phyloP scores from a whole-genome alignment of 1,140 invertebrate species.

The Choristoneura fumiferana region DNA sequence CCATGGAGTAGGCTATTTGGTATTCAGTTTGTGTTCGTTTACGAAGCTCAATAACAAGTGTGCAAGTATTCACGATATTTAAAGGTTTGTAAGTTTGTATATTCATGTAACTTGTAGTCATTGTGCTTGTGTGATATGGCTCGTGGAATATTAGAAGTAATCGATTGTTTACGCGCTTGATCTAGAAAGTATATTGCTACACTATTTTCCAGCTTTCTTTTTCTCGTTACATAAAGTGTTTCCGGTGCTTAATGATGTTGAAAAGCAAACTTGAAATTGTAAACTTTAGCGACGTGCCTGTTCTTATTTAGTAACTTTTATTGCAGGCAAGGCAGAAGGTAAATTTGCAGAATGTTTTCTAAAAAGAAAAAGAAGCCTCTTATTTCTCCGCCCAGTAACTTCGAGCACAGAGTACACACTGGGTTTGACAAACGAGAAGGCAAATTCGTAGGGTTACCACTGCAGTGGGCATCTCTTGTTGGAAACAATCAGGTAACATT shows the following conservation, averaged over 20 bases:
- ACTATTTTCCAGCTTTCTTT: constrained; percentile 26
- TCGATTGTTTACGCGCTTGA: constrained; percentile 14
- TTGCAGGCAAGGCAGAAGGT: constrained; percentile 2
- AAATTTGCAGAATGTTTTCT: constrained; percentile 84
- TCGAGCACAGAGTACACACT: constrained; percentile 98
- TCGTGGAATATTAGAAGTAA: constrained; percentile 9
- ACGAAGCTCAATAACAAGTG: constrained; percentile 14
- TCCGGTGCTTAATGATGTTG: constrained; percentile 2
- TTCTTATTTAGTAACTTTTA: background rate
- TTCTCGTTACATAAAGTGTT: constrained; percentile 23
- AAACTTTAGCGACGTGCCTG: constrained; percentile 6
- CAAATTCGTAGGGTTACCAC: constrained; percentile 96
- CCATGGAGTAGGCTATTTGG: constrained; percentile 36
- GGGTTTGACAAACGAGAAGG: constrained; percentile 97
- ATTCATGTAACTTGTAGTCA: constrained; percentile 7
- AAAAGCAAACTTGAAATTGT: background rate
- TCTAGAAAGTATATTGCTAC: constrained; percentile 26
- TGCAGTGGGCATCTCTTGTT: constrained; percentile 97
- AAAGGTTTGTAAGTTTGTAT: constrained; percentile 28
- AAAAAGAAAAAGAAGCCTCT: constrained; percentile 98
- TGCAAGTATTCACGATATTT: constrained; percentile 3
- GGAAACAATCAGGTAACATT: constrained; percentile 86
- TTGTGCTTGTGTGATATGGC: constrained; percentile 9
- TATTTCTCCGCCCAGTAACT: constrained; percentile 97
- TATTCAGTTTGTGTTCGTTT: constrained; percentile 47